phyloP scores from a whole-genome alignment of 1,140 invertebrate species.

The Thalassaphorura encarpata region DNA sequence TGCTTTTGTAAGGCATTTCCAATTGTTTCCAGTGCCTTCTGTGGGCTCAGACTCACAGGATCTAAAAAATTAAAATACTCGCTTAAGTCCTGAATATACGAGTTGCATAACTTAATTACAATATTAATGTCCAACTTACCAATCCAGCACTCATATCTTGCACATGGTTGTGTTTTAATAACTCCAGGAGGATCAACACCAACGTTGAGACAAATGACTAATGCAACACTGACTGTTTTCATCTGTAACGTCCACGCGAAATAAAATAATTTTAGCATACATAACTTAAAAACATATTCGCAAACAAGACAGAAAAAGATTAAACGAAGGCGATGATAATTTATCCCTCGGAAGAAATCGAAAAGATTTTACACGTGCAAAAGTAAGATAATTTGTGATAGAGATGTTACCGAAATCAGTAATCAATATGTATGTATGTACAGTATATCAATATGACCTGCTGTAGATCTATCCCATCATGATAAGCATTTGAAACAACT shows the following conservation, averaged over 20 bases:
- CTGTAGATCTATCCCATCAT: too few relatives aligned
- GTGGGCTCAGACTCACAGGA: conserved; percentile 72
- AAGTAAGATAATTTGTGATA: too few relatives aligned
- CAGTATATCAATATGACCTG: too few relatives aligned
- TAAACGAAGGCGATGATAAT: too few relatives aligned
- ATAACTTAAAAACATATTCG: background rate
- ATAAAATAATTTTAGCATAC: conserved; percentile 2
- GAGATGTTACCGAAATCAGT: too few relatives aligned
- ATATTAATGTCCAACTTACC: conserved; percentile 46
- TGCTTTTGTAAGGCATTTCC: conserved; percentile 86
- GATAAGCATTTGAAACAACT: too few relatives aligned
- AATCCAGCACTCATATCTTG: conserved; percentile 93
- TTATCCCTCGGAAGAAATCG: too few relatives aligned
- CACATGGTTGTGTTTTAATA: conserved; percentile 92
- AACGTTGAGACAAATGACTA: conserved; percentile 96
- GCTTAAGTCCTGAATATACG: background rate
- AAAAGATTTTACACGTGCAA: too few relatives aligned
- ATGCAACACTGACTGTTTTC: conserved; percentile 98
- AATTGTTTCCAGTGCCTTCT: conserved; percentile 87
- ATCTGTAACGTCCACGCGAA: conserved; percentile 69
- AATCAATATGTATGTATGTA: too few relatives aligned
- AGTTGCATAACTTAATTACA: background rate
- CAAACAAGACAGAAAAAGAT: too few relatives aligned
- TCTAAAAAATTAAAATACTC: too few relatives aligned
- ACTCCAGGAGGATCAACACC: conserved; percentile 98